Evolutionary conservation across 1,140 invertebrate genomes (phyloP), one percentile per base, ranked within the genome.

Genomic region (Drosophila orosa): DNA sequence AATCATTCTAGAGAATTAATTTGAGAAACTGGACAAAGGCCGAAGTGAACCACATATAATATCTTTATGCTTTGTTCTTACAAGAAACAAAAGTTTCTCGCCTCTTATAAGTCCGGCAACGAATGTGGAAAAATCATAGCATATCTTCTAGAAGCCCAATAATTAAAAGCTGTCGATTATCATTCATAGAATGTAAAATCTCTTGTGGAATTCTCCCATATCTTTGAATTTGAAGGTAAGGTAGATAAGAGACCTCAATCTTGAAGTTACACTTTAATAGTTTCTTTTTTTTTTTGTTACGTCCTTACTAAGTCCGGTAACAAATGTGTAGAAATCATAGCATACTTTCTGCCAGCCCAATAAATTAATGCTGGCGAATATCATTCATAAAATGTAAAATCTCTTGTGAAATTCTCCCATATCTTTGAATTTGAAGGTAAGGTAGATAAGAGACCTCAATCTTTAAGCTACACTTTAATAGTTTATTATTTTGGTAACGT

Each of bases 21-120:
- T 9, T 1, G 0, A 13, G 0, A 48, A 25, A n/a, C 4, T 9
- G 22, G 9, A 10, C 1, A 17, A 47, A 47, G 8, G 1, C 25
- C 13, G 0, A 25, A 7, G 1, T 8, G 1, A n/a, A n/a, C 3
- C 3, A 1, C 1, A n/a, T n/a, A n/a, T n/a, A n/a, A n/a, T n/a
- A n/a, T n/a, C n/a, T n/a, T n/a, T n/a, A n/a, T n/a, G n/a, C n/a
- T n/a, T n/a, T n/a, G n/a, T n/a, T n/a, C n/a, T n/a, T n/a, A n/a
- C n/a, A n/a, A n/a, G n/a, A n/a, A n/a, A n/a, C n/a, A n/a, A n/a
- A n/a, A n/a, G n/a, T n/a, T n/a, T n/a, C n/a, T n/a, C n/a, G n/a
- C n/a, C n/a, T n/a, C n/a, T n/a, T n/a, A n/a, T n/a, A 29, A 29
- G n/a, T 5, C 25, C 1, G 2, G 5, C 5, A 12, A 5, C 1